Evolutionary conservation across 92 coral and sea anemone genomes (phyloP).

Genomic region (Nematostella vectensis): DNA sequence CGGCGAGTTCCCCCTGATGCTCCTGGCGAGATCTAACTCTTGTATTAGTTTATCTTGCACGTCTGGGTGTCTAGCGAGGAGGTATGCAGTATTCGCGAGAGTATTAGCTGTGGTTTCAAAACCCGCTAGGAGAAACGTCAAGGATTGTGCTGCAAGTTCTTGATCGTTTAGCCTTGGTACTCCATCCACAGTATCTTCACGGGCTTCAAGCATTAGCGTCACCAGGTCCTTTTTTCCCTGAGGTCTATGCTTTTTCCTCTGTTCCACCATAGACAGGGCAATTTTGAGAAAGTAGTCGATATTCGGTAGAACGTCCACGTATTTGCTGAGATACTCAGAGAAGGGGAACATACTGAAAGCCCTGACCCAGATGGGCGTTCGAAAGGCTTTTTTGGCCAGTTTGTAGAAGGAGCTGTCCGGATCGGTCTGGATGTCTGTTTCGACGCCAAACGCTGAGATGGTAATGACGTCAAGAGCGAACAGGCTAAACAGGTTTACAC

Average conservation of each 20-base stretch:
- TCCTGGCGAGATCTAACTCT: conserved; percentile 45
- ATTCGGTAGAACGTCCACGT: conserved; percentile 25
- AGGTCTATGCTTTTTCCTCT: conserved; percentile 29
- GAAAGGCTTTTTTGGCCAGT: conserved; percentile 19
- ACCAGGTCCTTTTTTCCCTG: conserved; percentile 42
- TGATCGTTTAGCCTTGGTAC: conserved; percentile 46
- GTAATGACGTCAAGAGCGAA: conserved; percentile 45
- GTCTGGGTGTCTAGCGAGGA: conserved; percentile 47
- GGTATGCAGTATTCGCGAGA: conserved; percentile 43
- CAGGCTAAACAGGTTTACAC: conserved; percentile 22
- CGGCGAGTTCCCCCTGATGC: conserved; percentile 19
- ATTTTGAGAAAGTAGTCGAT: conserved; percentile 39
- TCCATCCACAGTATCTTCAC: conserved; percentile 19
- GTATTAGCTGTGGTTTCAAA: conserved; percentile 66
- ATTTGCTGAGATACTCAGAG: conserved; percentile 28
- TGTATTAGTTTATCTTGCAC: conserved; percentile 45
- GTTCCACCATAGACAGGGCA: conserved; percentile 35
- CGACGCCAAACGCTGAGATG: conserved; percentile 36
- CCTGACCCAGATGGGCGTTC: conserved; percentile 26
- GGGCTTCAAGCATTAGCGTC: conserved; percentile 66
- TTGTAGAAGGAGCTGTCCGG: conserved; percentile 26
- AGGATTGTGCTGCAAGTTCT: conserved; percentile 61
- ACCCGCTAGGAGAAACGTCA: conserved; percentile 59
- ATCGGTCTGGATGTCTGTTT: conserved; percentile 35
- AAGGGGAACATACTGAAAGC: conserved; percentile 53